These are phyloP conservation scores for Ciconia maguari DNA, from an alignment of 2,113 vertebrate species.

Conservation along the genomic window DNA sequence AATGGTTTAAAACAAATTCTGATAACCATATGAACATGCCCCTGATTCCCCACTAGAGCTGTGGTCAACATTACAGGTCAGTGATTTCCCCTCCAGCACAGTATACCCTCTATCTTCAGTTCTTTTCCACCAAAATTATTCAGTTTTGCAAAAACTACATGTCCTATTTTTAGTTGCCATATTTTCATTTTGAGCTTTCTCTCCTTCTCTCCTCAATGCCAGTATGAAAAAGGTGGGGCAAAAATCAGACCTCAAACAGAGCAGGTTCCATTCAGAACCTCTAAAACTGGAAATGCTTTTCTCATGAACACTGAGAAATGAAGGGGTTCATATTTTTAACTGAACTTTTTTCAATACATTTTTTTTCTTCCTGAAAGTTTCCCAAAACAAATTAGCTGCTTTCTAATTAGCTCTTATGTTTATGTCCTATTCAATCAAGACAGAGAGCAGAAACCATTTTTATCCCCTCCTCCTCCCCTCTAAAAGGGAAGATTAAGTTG, in stretches of 20 bases:
- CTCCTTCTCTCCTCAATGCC: background rate
- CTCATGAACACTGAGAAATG: background rate
- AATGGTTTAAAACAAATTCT: background rate
- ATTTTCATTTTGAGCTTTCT: background rate
- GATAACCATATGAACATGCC: background rate
- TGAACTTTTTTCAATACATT: background rate
- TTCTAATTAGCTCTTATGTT: background rate
- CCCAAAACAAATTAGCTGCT: background rate
- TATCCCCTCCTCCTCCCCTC: background rate
- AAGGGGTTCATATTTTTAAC: background rate
- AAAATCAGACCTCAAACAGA: background rate
- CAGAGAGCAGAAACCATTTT: background rate
- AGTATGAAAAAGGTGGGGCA: background rate
- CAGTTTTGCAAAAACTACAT: background rate
- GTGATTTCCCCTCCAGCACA: background rate
- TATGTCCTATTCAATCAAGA: background rate
- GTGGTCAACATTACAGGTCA: background rate
- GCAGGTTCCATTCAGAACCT: background rate
- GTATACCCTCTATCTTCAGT: background rate
- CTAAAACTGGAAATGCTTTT: background rate
- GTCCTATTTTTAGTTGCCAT: background rate
- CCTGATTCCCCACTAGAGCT: background rate
- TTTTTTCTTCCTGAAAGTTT: background rate
- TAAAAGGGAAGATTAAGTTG: background rate
- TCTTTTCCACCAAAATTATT: background rate